Conservation (phyloP, 1,140 invertebrate genomes). For the Lasaia peninsularis region DNA sequence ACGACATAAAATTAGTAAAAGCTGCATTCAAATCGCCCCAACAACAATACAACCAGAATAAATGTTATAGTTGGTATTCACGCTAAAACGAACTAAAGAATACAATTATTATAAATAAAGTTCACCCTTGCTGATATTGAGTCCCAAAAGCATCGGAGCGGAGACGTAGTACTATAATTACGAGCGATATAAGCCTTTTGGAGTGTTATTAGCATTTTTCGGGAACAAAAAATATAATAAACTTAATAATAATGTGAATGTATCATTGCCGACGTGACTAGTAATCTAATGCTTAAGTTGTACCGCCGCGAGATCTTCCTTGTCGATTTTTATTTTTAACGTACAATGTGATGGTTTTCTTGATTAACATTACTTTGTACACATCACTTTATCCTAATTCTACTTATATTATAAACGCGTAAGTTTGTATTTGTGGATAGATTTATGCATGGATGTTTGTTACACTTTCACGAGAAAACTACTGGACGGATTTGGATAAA, state of each 20-base stretch:
- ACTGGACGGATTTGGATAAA: no score
- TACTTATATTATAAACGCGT: no score
- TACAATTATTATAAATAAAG: constrained; percentile 8
- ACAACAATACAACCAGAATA: not conserved
- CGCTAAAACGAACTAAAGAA: constrained; percentile 17
- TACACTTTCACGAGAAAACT: no score
- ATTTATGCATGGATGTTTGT: no score
- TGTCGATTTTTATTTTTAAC: not conserved
- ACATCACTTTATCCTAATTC: no score
- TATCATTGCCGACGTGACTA: constrained; percentile 38
- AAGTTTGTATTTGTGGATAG: no score
- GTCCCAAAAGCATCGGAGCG: constrained; percentile 39
- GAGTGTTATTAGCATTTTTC: constrained; percentile 47
- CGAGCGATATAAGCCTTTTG: constrained; percentile 45
- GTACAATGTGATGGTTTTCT: not conserved
- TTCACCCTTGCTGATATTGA: constrained; percentile 42
- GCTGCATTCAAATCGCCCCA: not conserved
- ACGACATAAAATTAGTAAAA: no score
- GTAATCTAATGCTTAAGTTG: constrained; percentile 22
- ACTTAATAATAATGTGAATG: constrained; percentile 45
- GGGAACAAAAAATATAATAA: constrained; percentile 48
- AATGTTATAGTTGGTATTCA: constrained; percentile 8
- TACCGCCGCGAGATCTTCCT: not conserved
- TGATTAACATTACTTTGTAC: no score
- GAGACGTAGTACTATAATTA: constrained; percentile 49